Evolutionary conservation across 2,113 vertebrate genomes (phyloP), one percentile per base, ranked within the genome.

Genomic region (Neodon shergylaensis): DNA sequence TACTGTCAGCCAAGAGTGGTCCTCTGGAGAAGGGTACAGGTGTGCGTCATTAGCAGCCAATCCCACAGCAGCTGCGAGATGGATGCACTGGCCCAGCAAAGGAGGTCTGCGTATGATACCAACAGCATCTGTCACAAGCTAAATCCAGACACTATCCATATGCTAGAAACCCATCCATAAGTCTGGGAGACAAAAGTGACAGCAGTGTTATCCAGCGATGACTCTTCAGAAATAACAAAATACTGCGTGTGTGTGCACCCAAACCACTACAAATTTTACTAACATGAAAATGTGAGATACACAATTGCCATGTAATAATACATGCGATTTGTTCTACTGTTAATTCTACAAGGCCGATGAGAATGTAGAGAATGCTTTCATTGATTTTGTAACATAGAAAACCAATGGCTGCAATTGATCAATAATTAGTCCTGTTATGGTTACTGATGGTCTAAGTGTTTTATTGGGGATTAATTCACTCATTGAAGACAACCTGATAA

Each of bases 41-140:
- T 95, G 95, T 96, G 91, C 94, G 92, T 92, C 94, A 96, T 88
- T 93, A 96, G 95, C 85, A 95, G 94, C 88, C 95, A 94, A 84
- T 84, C 70, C 65, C 76, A 0, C 33, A 96, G 95, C 97, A 98
- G 97, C 95, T 97, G 97, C 90, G 96, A 94, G 94, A 94, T 90
- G 93, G 97, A 96, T 88, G 78, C 91, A 92, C 66, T 94, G 90
- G 95, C 78, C 94, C 95, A 91, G 91, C 22, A 91, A 96, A 96
- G 92, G n/a, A 91, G 83, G 87, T 92, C 96, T 94, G 96, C 73
- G 74, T 90, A 78, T 82, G 87, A 94, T 61, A 96, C 93, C 94
- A 73, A 89, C 44, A 95, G 86, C 91, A 96, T 92, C 94, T 97
- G 94, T 87, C 89, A 77, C 54, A 88, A 66, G 74, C 86, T 74